Percentiles rank a stretch among this genome's conserved stretches.
phyloP scores from a whole-genome alignment of 2,888 invertebrate genomes.

The Linhomoeus sp. region DNA sequence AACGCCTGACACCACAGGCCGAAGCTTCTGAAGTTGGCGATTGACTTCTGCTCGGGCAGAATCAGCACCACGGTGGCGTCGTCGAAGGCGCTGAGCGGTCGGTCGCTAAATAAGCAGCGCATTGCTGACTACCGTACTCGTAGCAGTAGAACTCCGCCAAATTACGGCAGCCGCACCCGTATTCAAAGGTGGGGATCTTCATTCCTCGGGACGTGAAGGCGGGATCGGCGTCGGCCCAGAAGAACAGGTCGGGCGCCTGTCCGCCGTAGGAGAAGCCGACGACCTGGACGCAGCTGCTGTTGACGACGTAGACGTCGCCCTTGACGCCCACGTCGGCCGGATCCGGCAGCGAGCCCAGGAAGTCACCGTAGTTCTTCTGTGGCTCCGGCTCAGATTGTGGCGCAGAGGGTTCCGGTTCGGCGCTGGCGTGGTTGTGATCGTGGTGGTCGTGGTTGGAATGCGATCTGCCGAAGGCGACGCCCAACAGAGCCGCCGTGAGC shows the following conservation, averaged over 20 bases:
- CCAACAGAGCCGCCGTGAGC: no score
- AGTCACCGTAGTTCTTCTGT: constrained; percentile 4
- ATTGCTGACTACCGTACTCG: no score
- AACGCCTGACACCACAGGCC: constrained; percentile 16
- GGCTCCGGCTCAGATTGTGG: no score
- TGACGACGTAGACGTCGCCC: constrained; percentile 19
- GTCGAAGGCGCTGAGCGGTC: constrained; percentile 16
- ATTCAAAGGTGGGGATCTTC: constrained; percentile 19
- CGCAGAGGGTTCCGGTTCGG: not conserved
- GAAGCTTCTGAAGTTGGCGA: constrained; percentile 19
- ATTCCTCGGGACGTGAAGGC: constrained; percentile 16
- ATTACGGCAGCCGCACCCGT: no score
- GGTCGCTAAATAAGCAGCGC: constrained; percentile 8
- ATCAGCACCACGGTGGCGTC: constrained; percentile 18
- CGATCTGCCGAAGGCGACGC: no score
- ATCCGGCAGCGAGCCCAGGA: constrained; percentile 3
- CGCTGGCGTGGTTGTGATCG: no score
- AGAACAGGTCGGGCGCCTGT: constrained; percentile 18
- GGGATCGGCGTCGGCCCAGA: constrained; percentile 19
- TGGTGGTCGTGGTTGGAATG: no score
- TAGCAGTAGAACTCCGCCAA: no score
- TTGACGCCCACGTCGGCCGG: constrained; percentile 9
- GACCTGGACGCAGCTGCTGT: constrained; percentile 22
- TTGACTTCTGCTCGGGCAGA: constrained; percentile 15
- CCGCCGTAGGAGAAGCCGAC: constrained; percentile 24